These are phyloP conservation scores for Sitodiplosis mosellana DNA, from an alignment of 1,140 invertebrate species.

Conservation along the genomic window DNA sequence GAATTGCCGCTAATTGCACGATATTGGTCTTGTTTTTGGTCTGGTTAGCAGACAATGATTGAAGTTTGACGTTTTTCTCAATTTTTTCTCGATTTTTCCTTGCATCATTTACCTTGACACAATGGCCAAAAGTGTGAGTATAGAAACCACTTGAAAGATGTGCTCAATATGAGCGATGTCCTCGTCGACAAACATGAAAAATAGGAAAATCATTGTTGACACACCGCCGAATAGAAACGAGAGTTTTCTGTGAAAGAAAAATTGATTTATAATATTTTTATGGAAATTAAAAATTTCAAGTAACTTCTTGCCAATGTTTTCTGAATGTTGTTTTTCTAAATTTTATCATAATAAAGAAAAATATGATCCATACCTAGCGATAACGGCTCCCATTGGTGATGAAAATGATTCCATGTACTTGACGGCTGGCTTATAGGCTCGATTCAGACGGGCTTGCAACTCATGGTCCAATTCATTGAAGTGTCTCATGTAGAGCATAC, in stretches of 20 bases:
- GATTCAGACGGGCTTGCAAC: constrained; percentile 69
- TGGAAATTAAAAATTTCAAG: too few species aligned
- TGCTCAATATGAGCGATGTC: neutral
- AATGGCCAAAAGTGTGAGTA: neutral
- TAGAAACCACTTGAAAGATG: neutral
- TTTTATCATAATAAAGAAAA: too few species aligned
- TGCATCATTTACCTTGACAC: neutral
- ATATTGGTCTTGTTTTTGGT: constrained; percentile 70
- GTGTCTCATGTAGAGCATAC: constrained; percentile 74
- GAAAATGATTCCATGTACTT: constrained; percentile 85
- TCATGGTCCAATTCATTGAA: constrained; percentile 99
- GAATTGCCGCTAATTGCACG: too few species aligned
- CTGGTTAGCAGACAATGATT: too few species aligned
- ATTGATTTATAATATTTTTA: neutral
- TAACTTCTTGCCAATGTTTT: too few species aligned
- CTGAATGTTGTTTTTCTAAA: too few species aligned
- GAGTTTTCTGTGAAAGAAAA: neutral
- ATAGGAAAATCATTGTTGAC: neutral
- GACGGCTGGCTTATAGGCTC: constrained; percentile 76
- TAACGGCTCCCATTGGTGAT: constrained; percentile 51
- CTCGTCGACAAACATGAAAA: neutral
- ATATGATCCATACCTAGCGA: constrained; percentile 52
- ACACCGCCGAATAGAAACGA: neutral
- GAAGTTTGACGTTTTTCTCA: constrained; percentile 45
- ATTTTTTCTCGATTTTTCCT: too few species aligned